These are phyloP conservation scores for Leptosomus discolor DNA, from an alignment of 2,113 vertebrate genomes.

Conservation along the genomic window DNA sequence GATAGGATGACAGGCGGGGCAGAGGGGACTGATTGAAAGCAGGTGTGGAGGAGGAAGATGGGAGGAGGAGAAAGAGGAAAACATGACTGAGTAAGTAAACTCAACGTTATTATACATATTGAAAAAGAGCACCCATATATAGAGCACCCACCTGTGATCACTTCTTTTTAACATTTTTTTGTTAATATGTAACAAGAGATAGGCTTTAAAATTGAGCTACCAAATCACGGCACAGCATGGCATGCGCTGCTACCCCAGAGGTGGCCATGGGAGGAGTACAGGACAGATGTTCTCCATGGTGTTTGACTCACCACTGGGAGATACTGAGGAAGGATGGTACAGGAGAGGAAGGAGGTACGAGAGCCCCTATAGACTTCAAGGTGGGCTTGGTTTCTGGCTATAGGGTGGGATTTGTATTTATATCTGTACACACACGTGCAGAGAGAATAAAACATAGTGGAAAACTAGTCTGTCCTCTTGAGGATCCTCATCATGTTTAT, in stretches of 20 bases:
- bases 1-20: conserved; percentile 53
- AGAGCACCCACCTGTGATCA: conserved; percentile 46
- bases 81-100: conserved; percentile 55
- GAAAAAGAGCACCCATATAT: conserved; percentile 64
- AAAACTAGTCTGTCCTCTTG: background rate
- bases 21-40: conserved; percentile 65
- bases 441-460: background rate
- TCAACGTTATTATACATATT: background rate
- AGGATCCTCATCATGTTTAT: background rate
- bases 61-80: conserved; percentile 52
- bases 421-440: background rate
- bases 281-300: fast-evolving
- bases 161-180: background rate
- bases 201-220: background rate
- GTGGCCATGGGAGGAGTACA: fast-evolving
- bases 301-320: background rate
- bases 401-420: background rate
- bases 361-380: background rate
- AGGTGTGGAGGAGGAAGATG: conserved; percentile 59
- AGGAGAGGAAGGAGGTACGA: background rate
- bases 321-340: background rate
- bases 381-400: background rate
- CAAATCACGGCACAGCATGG: background rate
- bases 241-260: fast-evolving
- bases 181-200: background rate